Conservation (phyloP, 1,140 invertebrate species). For the Hyposmocoma kahamanoa region DNA sequence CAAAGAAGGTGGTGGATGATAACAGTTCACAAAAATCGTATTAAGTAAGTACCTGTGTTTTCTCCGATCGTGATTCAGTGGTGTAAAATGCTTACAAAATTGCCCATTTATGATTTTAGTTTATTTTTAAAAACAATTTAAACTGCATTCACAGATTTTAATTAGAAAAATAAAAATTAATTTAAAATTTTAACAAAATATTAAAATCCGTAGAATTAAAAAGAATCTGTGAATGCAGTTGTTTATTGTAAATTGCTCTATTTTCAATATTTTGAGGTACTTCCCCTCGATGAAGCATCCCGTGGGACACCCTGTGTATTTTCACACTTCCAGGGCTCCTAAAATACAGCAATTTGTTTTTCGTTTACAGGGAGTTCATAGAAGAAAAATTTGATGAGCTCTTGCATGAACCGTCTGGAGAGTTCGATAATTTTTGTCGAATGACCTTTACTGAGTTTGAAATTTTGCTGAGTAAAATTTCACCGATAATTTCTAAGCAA, state of each 20-base stretch:
- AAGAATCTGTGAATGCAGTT: too few species aligned
- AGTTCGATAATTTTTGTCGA: constrained; percentile 20
- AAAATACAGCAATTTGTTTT: too few species aligned
- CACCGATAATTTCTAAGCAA: constrained; percentile 6
- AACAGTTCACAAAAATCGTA: constrained; percentile 18
- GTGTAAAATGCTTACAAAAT: background rate
- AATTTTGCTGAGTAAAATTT: constrained; percentile 9
- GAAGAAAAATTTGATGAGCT: constrained; percentile 9
- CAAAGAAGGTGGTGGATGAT: constrained; percentile 17
- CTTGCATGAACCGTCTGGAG: constrained; percentile 12
- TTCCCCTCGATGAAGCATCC: too few species aligned
- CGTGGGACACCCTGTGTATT: too few species aligned
- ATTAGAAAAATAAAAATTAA: too few species aligned
- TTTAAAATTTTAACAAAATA: too few species aligned
- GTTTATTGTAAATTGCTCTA: too few species aligned
- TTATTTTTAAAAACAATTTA: too few species aligned
- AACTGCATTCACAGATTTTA: too few species aligned
- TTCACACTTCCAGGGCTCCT: too few species aligned
- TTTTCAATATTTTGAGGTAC: too few species aligned
- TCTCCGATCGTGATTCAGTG: constrained; percentile 10
- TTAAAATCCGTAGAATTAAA: too few species aligned
- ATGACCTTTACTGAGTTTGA: constrained; percentile 22
- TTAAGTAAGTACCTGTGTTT: constrained; percentile 15
- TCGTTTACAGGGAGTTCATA: constrained; percentile 7
- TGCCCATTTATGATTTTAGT: constrained; percentile 2